Percentiles rank a stretch among this genome's conserved stretches.
Conservation (phyloP, 92 coral and sea anemone species). For the Porites evermanni region DNA sequence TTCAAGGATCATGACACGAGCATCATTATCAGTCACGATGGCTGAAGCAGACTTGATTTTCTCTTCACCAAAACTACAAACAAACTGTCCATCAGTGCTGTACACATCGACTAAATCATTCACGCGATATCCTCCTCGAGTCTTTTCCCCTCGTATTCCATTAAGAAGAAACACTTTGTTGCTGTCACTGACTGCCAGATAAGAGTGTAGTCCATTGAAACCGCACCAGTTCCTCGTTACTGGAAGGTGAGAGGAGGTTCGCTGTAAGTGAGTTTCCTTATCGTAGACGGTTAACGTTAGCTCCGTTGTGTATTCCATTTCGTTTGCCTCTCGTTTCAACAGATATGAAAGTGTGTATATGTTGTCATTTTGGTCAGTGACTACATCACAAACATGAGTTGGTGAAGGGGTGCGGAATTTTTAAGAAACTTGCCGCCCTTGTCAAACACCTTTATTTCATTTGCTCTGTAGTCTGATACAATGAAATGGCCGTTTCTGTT, state of each 20-base stretch:
- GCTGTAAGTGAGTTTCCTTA: neutral
- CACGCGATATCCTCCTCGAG: neutral
- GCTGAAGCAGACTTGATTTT: neutral
- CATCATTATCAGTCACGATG: conserved; percentile 38
- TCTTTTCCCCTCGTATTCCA: too few relatives aligned
- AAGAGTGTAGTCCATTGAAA: neutral
- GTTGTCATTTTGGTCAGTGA: conserved; percentile 22
- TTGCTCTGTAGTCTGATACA: neutral
- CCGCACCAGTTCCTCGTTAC: neutral
- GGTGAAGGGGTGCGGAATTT: neutral
- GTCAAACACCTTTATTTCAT: conserved; percentile 48
- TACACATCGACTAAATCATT: conserved; percentile 23
- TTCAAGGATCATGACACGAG: conserved; percentile 25
- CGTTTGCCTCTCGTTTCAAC: too few relatives aligned
- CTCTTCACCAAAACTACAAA: conserved; percentile 27
- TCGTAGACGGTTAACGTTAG: neutral
- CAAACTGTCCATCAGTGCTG: conserved; percentile 31
- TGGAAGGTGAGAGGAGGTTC: neutral
- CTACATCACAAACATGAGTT: neutral
- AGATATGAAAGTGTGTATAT: conserved; percentile 14
- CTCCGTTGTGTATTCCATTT: neutral
- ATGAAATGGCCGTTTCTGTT: neutral
- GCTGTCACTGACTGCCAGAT: conserved; percentile 25
- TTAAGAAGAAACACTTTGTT: conserved; percentile 12
- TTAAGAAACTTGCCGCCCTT: conserved; percentile 44